A percentile compares a stretch with the other conserved stretches of the same genome.
Evolutionary conservation across 2,797 vertebrate species (phyloP).

Genomic region (Heterohyrax brucei): DNA sequence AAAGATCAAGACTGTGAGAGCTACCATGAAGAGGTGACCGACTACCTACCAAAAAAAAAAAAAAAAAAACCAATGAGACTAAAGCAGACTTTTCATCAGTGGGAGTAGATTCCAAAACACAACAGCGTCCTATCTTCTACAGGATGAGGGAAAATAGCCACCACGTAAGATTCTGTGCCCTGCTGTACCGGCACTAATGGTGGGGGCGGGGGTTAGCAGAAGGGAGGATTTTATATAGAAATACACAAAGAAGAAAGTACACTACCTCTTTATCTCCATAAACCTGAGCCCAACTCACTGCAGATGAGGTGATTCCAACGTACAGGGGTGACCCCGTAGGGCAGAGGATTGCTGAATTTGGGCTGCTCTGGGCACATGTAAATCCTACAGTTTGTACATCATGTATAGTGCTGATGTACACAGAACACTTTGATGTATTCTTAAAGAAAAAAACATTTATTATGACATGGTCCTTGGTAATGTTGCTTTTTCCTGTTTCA

Average conservation of each 20-base stretch:
- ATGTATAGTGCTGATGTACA: not conserved
- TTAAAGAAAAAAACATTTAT: not conserved
- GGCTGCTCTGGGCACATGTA: not conserved
- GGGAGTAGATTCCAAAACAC: not conserved
- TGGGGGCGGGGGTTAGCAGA: too few species aligned
- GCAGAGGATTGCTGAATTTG: not conserved
- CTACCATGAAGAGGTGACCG: conserved; percentile 7
- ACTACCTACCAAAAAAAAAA: not conserved
- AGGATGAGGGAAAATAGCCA: not conserved
- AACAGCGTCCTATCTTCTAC: not conserved
- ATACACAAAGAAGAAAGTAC: not conserved
- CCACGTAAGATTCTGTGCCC: not conserved
- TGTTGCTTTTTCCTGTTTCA: not conserved
- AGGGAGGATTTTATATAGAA: not conserved
- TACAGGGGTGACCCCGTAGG: not conserved
- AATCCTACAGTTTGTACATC: not conserved
- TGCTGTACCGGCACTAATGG: not conserved
- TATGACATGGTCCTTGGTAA: not conserved
- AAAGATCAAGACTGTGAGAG: conserved; percentile 7
- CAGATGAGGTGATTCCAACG: not conserved
- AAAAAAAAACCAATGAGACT: not conserved
- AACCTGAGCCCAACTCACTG: not conserved
- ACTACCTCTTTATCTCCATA: not conserved
- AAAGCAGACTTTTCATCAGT: conserved; percentile 13
- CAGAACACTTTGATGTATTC: not conserved